Evolutionary conservation across 2,888 invertebrate genomes (phyloP).

Genomic region (Eupithecia tripunctaria): DNA sequence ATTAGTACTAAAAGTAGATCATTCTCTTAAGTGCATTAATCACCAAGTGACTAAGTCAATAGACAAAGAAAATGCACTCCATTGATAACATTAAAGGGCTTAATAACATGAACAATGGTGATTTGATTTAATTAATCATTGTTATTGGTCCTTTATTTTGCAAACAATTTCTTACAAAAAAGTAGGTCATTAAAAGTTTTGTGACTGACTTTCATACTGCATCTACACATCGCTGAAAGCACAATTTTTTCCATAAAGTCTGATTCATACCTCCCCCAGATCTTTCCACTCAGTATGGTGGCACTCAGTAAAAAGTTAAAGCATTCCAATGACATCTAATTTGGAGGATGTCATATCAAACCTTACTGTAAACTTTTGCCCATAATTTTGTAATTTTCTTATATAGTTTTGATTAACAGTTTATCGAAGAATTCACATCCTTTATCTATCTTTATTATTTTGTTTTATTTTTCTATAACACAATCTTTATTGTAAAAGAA

Average conservation of each 20-base stretch:
- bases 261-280: neutral
- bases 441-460: no score
- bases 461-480: no score
- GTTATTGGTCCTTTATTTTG: neutral
- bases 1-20: neutral
- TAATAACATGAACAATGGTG: neutral
- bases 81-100: neutral
- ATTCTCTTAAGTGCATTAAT: slow-evolving; percentile 51
- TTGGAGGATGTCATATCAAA: no score
- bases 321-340: no score
- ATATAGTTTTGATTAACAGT: no score
- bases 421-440: no score
- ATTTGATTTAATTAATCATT: neutral
- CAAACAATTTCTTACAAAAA: neutral
- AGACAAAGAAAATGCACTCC: slow-evolving; percentile 4
- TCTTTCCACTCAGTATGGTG: neutral
- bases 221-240: neutral
- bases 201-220: neutral
- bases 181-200: neutral
- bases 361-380: no score
- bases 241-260: neutral
- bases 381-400: no score
- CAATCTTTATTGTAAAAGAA: no score
- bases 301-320: neutral
- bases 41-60: neutral